These are phyloP conservation scores for Macrotrachela quadricornifera DNA, from an alignment of 1,140 invertebrate species.

Conservation along the genomic window DNA sequence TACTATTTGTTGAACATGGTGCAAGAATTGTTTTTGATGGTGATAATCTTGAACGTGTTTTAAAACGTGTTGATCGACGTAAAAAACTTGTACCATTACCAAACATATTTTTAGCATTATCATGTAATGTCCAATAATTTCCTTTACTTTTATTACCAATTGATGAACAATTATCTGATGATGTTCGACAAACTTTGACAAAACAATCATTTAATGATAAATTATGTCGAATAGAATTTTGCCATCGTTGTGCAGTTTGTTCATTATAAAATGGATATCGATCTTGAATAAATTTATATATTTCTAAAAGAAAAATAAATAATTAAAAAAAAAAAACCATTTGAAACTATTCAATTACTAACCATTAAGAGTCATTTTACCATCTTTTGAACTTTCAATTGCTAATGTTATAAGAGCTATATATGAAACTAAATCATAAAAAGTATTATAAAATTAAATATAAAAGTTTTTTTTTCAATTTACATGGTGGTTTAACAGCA, in stretches of 20 bases:
- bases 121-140: conserved; percentile 70
- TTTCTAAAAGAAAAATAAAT: background rate
- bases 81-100: conserved; percentile 64
- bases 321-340: too few relatives aligned
- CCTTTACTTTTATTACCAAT: conserved; percentile 44
- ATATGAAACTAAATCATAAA: conserved; percentile 17
- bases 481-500: conserved; percentile 25
- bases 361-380: conserved; percentile 26
- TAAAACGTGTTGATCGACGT: conserved; percentile 66
- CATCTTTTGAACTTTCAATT: conserved; percentile 21
- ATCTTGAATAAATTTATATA: conserved; percentile 7
- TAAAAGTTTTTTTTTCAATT: too few relatives aligned
- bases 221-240: conserved; percentile 80
- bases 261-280: conserved; percentile 7
- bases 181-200: conserved; percentile 67
- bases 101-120: conserved; percentile 75
- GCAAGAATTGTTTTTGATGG: too few relatives aligned
- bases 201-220: conserved; percentile 83
- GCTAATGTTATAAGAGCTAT: conserved; percentile 30
- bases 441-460: too few relatives aligned
- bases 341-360: too few relatives aligned
- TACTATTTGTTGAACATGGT: too few relatives aligned
- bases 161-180: conserved; percentile 44
- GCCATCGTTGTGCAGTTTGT: conserved; percentile 38
- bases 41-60: conserved; percentile 19